Base-by-base conservation (phyloP, 1,140 invertebrate species). In the Thaumetopoea pityocampa region DNA sequence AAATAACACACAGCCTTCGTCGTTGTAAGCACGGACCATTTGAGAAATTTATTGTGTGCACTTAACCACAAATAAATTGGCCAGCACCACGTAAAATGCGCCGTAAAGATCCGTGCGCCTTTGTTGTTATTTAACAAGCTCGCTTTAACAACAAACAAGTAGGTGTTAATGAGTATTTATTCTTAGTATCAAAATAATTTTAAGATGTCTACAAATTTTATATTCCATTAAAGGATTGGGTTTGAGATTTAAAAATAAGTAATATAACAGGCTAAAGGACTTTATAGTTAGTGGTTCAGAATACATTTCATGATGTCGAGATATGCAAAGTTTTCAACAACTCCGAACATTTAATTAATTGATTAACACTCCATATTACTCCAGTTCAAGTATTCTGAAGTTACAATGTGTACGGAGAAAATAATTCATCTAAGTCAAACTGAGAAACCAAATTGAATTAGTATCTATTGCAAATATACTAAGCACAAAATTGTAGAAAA, bases 31-130 rank as follows among this genome's bases (percentile, higher is more conserved):
- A 70, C 64, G 71, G 73, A 50, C 78, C 67, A 76, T 82, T 80
- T 69, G 59, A 72, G 71, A 78, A 80, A 80, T 73, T 79, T 82
- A 82, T 78, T 66, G 74, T 65, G 66, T 67, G 69, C 74, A 78
- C 69, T 82, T 79, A 76, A 80, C 72, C 71, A 68, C 74, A 76
- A 79, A 78, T 80, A 82, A 80, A 82, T 80, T 74, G 74, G 66
- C 60, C 63, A 42, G 42, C 47, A 59, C 58, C 61, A 70, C 63
- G 65, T 70, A 67, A 68, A 64, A 49, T 56, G 53, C 56, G 42
- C 56, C 62, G 54, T 60, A 63, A 42, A 51, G 61, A 43, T 45
- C 40, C 51, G 57, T 30, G 36, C 10, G 30, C 40, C 26, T 41
- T 26, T 51, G 16, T 47, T 29, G 23, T 12, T 20, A 30, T 40